Evolutionary conservation across 2,113 vertebrate genomes (phyloP).

Genomic region (Beaufortia kweichowensis): DNA sequence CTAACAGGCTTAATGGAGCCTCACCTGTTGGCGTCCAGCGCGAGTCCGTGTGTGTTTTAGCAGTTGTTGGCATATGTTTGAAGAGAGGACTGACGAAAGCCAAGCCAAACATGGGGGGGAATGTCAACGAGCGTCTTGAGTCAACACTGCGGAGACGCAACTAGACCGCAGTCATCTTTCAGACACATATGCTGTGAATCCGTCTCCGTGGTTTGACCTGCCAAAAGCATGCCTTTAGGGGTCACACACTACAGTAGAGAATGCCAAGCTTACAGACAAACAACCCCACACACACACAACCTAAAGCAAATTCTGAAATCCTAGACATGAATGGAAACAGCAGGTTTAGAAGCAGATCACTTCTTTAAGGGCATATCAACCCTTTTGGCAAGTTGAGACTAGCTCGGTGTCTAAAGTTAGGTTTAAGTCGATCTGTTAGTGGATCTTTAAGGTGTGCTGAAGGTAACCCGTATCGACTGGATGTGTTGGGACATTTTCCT

Average conservation of each 20-base stretch:
- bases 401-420: constrained; percentile 41
- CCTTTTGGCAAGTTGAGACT: constrained; percentile 39
- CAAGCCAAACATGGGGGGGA: constrained; percentile 69
- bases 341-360: constrained; percentile 3
- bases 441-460: constrained; percentile 41
- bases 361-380: background rate
- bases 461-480: constrained; percentile 64
- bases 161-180: constrained; percentile 57
- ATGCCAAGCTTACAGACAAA: constrained; percentile 5
- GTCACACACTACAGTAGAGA: constrained; percentile 26
- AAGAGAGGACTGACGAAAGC: constrained; percentile 68
- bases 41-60: constrained; percentile 74
- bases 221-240: constrained; percentile 30
- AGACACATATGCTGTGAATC: constrained; percentile 47
- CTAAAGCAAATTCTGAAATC: constrained; percentile 31
- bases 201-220: constrained; percentile 13
- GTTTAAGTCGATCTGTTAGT: constrained; percentile 64
- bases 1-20: constrained; percentile 38
- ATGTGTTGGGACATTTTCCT: constrained; percentile 67
- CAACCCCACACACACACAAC: background rate
- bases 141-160: constrained; percentile 64
- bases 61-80: constrained; percentile 72
- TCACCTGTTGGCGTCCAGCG: constrained; percentile 68
- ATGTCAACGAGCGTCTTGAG: constrained; percentile 71
- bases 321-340: constrained; percentile 1